Conservation (phyloP, 2,888 invertebrate genomes). For the Monochamus alternatus region DNA sequence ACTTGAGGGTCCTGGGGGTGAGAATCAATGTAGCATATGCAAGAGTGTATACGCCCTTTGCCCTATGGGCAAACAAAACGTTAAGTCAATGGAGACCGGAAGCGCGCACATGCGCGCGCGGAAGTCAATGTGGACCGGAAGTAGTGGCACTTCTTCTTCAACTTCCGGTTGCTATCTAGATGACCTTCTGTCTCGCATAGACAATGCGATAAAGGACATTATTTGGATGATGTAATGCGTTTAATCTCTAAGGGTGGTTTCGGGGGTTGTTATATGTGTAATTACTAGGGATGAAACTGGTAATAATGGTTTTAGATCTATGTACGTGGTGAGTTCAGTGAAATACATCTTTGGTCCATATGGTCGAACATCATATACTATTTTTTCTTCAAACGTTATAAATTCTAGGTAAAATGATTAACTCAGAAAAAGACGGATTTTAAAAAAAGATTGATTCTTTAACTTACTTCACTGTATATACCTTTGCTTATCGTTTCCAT, state of each 20-base stretch:
- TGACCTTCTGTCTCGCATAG: slow-evolving; percentile 48
- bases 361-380: too few relatives aligned
- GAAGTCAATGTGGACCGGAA: slow-evolving; percentile 55
- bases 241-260: slow-evolving; percentile 57
- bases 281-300: slow-evolving; percentile 52
- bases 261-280: slow-evolving; percentile 53
- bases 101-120: slow-evolving; percentile 61
- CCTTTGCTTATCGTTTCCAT: too few relatives aligned
- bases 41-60: slow-evolving; percentile 46
- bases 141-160: slow-evolving; percentile 51
- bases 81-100: slow-evolving; percentile 67
- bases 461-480: too few relatives aligned
- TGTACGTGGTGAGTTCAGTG: too few relatives aligned
- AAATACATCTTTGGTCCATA: too few relatives aligned
- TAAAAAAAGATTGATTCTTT: too few relatives aligned
- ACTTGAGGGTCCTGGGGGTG: slow-evolving; percentile 55
- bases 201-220: slow-evolving; percentile 45
- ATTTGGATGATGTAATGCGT: slow-evolving; percentile 48
- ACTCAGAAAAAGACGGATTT: too few relatives aligned
- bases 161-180: slow-evolving; percentile 51
- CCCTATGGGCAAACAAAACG: slow-evolving; percentile 53
- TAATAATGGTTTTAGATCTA: slow-evolving; percentile 10
- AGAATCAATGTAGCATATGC: slow-evolving; percentile 63
- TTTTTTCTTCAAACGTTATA: too few relatives aligned
- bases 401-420: too few relatives aligned